Base-by-base conservation (phyloP, 2,888 invertebrate species). In the Miltochrista miniata region DNA sequence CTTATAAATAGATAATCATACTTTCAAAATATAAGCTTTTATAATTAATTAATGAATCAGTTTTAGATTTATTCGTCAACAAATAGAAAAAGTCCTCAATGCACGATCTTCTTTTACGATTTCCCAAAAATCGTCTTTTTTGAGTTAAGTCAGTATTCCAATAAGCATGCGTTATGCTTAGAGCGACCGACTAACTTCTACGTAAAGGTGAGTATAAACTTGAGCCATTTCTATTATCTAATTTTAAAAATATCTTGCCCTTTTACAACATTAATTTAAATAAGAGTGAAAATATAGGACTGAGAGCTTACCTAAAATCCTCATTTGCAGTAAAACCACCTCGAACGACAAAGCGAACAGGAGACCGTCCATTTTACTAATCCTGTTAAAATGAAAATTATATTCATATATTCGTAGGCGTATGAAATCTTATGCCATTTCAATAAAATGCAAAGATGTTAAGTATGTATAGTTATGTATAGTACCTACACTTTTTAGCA, bases 281-380 rank as follows among this genome's bases (percentile, higher is more conserved):
- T 36, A 18, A 8, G n/a, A 44, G 37, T 14, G 2, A 8, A 35
- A 8, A 12, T 35, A 35, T 0, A 12, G 1, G 14, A 34, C 18
- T 35, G 29, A 13, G 37, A 42, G 70, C 81, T 72, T 63, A 88
- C 89, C 85, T 51, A 84, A 65, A 56, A 87, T 82, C 51, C 62
- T 71, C 68, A 88, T 75, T 71, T 90, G 89, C 48, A 84, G 78
- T 54, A 90, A 70, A 49, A 76, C 72, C 53, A 85, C 83, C 77
- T 90, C 90, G 53, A 90, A 70, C 51, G 78, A 75, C 56, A 89
- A 65, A 30, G 85, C 82, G 54, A 89, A 85, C 13, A 90, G 67
- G 31, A 89, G 59, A 18, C 81, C 85, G 51, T 90, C 89, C 85
- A 89, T 82, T 56, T 64, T 67, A 49, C 71, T 66, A 51, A 78